Percentiles rank a stretch among this genome's conserved stretches.
phyloP scores from a whole-genome alignment of 2,888 invertebrate genomes.

The Tachystola acroxantha region DNA sequence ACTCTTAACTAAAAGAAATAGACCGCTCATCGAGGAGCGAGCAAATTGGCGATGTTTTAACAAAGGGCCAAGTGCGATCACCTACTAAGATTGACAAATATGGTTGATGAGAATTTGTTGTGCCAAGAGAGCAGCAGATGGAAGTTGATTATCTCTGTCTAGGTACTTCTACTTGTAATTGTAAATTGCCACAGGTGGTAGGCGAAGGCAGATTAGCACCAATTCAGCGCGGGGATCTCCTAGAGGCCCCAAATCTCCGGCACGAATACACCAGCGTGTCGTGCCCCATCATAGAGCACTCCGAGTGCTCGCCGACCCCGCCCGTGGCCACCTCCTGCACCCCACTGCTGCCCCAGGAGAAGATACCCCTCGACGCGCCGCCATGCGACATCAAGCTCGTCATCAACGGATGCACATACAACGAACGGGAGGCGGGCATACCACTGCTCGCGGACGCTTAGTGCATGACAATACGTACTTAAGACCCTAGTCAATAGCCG shows the following conservation, averaged over 20 bases:
- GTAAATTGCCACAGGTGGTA: constrained; percentile 79
- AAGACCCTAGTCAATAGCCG: constrained; percentile 37
- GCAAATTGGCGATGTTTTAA: no score
- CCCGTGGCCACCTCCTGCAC: constrained; percentile 12
- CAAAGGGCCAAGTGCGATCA: no score
- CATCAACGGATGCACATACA: constrained; percentile 55
- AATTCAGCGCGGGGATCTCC: constrained; percentile 59
- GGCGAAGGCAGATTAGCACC: constrained; percentile 77
- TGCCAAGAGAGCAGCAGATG: no score
- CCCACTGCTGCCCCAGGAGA: constrained; percentile 6
- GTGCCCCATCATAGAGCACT: constrained; percentile 84
- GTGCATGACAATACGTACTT: constrained; percentile 15
- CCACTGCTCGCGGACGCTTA: constrained; percentile 61
- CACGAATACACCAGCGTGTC: constrained; percentile 80
- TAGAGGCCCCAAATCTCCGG: constrained; percentile 69
- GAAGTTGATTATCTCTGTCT: no score
- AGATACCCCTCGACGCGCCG: constrained; percentile 8
- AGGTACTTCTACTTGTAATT: no score
- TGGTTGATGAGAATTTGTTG: no score
- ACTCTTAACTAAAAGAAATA: no score
- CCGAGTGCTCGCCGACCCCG: constrained; percentile 27
- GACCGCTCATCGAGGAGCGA: no score
- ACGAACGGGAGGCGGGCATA: constrained; percentile 50
- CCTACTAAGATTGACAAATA: no score
- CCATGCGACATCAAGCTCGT: constrained; percentile 57